Evolutionary conservation across 2,113 vertebrate genomes (phyloP), one percentile per base, ranked within the genome.

Genomic region (Tachysurus fulvidraco): DNA sequence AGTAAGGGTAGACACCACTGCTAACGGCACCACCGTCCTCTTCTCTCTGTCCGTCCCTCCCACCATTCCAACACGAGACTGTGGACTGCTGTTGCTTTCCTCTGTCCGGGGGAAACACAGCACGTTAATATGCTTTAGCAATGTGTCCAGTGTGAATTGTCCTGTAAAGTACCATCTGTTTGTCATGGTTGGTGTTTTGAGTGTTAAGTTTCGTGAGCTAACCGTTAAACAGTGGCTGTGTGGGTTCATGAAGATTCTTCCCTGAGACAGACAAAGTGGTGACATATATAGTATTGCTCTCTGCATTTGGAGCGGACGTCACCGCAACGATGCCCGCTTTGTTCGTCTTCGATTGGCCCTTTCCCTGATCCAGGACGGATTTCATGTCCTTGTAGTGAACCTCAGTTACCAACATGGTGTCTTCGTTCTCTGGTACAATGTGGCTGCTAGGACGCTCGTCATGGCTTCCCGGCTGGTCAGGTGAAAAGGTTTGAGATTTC

Each of bases 21-120:
- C 98, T 92, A 99, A 96, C 82, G 98, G 98, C 89, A 99, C 92
- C 78, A 99, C 94, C 9, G 97, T 97, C 95, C 96, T 96, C 94
- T 94, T 96, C 92, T 98, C 96, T 89, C 93, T 93, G 89, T 97
- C 97, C 89, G 96, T 88, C n/a, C 93, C 95, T 92, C 96, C 96
- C 86, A 97, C 97, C 94, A 97, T 94, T 90, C 97, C 98, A 0
- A 99, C 95, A 91, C 96, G 96, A 90, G 97, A 98, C 92, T 99
- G 97, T 85, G 97, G 98, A 94, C 97, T 99, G 97, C 98, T 99
- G 97, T 99, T 99, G 96, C 96, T 99, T 93, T 96, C 96, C 93
- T 97, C 98, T 99, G 96, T 88, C 25, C 93, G 95, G 65, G 87
- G 17, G 17, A 84, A 74, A 91, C 94, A 93, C 94, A 94, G 41